These are phyloP conservation scores for Chanos chanos DNA, from an alignment of 2,797 vertebrate genomes.

Conservation along the genomic window DNA sequence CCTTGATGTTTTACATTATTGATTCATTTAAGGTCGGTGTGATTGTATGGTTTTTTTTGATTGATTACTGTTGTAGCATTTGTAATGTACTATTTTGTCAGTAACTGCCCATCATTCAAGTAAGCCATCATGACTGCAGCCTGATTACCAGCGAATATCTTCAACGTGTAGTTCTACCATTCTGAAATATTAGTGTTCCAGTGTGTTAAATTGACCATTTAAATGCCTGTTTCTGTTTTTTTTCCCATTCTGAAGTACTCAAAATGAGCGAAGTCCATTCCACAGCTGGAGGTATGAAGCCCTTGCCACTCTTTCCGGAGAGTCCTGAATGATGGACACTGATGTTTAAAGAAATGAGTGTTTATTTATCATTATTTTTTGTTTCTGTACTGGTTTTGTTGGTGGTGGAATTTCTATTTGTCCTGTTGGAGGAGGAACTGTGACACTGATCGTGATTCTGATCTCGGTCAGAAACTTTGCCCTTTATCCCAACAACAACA, in stretches of 20 bases:
- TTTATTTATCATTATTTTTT: conserved; percentile 47
- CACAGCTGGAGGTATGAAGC: conserved; percentile 75
- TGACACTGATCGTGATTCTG: conserved; percentile 6
- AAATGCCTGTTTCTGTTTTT: conserved; percentile 65
- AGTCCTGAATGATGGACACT: conserved; percentile 44
- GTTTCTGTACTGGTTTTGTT: conserved; percentile 44
- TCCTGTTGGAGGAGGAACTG: conserved; percentile 34
- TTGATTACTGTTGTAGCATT: too few relatives aligned
- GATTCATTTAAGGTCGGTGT: too few relatives aligned
- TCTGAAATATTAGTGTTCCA: background rate
- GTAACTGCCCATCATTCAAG: too few relatives aligned
- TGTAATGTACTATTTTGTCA: too few relatives aligned
- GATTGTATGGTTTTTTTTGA: too few relatives aligned
- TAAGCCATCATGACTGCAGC: too few relatives aligned
- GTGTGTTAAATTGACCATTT: conserved; percentile 58
- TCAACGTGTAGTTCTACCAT: too few relatives aligned
- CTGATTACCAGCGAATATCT: too few relatives aligned
- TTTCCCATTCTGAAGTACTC: conserved; percentile 74
- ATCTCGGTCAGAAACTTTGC: background rate
- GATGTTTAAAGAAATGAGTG: conserved; percentile 41
- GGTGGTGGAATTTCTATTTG: conserved; percentile 38
- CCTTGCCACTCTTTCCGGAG: conserved; percentile 50
- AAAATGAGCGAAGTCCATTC: conserved; percentile 74
- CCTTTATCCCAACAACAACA: background rate
- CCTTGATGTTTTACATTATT: too few relatives aligned